Conservation (phyloP, 2,888 invertebrate species). For the Proisotoma minuta region DNA sequence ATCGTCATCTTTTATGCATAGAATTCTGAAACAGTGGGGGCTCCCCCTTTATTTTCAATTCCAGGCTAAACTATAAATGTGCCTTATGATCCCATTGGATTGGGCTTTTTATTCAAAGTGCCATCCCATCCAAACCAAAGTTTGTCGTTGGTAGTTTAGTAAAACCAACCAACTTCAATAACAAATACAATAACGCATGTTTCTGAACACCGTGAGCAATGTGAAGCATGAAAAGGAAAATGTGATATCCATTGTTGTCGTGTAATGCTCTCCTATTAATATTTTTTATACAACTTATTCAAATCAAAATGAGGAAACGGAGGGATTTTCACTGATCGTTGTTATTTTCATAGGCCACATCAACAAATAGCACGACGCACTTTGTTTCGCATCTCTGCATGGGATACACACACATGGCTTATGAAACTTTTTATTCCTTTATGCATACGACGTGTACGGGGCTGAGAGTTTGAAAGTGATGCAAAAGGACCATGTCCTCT, state of each 20-base stretch:
- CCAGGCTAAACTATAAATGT: neutral
- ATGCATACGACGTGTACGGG: too few relatives aligned
- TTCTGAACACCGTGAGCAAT: neutral
- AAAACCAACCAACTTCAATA: too few relatives aligned
- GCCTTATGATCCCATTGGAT: conserved; percentile 9
- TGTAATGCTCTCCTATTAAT: conserved; percentile 1
- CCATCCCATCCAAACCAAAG: neutral
- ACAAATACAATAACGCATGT: too few relatives aligned
- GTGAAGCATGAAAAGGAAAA: conserved; percentile 1
- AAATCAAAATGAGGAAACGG: conserved; percentile 1
- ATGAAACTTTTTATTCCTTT: too few relatives aligned
- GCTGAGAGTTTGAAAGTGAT: conserved; percentile 1
- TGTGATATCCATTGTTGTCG: neutral
- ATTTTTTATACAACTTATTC: neutral
- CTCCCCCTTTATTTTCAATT: conserved; percentile 1
- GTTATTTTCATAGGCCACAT: neutral
- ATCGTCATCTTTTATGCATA: conserved; percentile 11
- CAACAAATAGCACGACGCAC: neutral
- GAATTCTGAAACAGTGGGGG: conserved; percentile 12
- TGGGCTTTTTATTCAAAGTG: conserved; percentile 10
- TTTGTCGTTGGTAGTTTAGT: neutral
- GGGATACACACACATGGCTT: too few relatives aligned
- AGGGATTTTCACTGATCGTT: neutral
- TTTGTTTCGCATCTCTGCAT: neutral
- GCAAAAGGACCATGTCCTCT: neutral